Conservation (phyloP, 2,888 invertebrate species). For the Lasioglossum calceatum region DNA sequence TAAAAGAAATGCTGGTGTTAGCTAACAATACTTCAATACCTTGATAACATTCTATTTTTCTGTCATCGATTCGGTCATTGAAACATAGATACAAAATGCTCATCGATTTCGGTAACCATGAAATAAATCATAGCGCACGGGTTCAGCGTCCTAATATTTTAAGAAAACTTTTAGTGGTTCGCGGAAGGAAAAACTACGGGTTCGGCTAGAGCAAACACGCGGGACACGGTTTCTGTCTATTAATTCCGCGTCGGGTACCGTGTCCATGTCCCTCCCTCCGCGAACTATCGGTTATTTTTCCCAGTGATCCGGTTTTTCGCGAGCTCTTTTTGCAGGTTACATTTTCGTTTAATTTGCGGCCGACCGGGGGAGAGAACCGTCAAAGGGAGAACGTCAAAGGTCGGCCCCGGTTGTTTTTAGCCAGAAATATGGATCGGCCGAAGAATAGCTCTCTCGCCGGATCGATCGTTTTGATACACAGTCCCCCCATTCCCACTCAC, state of each 20-base stretch:
- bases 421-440: neutral
- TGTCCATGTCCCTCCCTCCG: neutral
- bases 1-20: too few species aligned
- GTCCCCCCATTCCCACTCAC: neutral
- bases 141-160: neutral
- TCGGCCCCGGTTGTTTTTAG: neutral
- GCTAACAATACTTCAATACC: too few species aligned
- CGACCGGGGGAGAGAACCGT: neutral
- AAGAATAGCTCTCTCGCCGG: neutral
- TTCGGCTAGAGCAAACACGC: neutral
- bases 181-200: neutral
- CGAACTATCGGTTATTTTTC: constrained; percentile 1
- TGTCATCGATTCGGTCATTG: too few species aligned
- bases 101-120: neutral
- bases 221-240: neutral
- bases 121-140: neutral
- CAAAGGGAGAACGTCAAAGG: constrained; percentile 6
- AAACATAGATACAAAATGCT: too few species aligned
- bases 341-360: constrained; percentile 3
- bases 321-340: neutral
- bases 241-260: neutral
- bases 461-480: constrained; percentile 4
- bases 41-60: too few species aligned
- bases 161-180: neutral
- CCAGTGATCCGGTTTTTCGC: neutral